Conservation (phyloP, 2,113 vertebrate genomes). For the Sialia sialis region DNA sequence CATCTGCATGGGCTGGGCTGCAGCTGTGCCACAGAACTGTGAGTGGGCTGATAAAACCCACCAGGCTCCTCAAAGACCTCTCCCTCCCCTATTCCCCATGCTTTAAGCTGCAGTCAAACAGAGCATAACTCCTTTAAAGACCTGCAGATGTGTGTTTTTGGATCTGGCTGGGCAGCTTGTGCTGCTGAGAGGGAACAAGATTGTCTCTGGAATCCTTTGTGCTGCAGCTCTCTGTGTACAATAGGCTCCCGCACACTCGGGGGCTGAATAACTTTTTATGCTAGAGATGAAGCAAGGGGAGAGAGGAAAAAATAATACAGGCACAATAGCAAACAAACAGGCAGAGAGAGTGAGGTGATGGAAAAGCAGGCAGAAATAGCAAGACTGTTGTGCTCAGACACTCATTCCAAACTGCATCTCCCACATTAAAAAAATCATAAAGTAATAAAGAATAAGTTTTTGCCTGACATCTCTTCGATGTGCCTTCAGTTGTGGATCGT, state of each 20-base stretch:
- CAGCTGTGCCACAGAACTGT: neutral
- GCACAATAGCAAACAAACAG: constrained; percentile 17
- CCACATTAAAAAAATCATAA: neutral
- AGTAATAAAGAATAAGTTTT: neutral
- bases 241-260: neutral
- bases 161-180: neutral
- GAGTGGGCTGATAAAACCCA: neutral
- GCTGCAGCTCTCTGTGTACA: neutral
- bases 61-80: neutral
- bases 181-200: neutral
- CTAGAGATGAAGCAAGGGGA: neutral
- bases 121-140: constrained; percentile 32
- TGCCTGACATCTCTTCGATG: neutral
- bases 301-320: neutral
- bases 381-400: neutral
- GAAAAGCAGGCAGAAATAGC: neutral
- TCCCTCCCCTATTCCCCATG: neutral
- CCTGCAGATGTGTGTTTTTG: constrained; percentile 31
- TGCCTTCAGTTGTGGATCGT: accelerated
- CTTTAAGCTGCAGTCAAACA: constrained; percentile 26
- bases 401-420: neutral
- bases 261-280: constrained; percentile 1
- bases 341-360: neutral
- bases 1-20: neutral
- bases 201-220: constrained; percentile 40